Conservation (phyloP, 1,140 invertebrate species). For the Leptinotarsa undecemlineata region DNA sequence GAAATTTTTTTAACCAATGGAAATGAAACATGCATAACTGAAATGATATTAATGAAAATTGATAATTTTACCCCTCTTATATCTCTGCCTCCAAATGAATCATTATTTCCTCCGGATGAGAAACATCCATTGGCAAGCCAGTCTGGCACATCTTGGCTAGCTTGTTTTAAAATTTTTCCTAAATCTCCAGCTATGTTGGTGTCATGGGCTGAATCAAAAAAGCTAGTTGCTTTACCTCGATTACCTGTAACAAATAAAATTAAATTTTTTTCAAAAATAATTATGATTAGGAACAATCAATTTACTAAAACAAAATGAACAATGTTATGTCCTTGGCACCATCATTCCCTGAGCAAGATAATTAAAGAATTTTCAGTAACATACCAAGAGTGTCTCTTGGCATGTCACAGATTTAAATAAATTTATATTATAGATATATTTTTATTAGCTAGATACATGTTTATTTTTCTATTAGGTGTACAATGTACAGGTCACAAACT, state of each 20-base stretch:
- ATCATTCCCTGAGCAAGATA: too few relatives aligned
- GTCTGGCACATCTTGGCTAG: conserved; percentile 66
- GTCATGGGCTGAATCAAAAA: conserved; percentile 74
- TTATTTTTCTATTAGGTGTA: not conserved
- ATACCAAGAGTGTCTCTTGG: too few relatives aligned
- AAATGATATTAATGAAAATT: too few relatives aligned
- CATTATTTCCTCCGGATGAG: conserved; percentile 52
- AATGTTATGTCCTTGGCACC: too few relatives aligned
- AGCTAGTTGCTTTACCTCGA: conserved; percentile 84
- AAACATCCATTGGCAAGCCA: conserved; percentile 59
- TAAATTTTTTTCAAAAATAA: not conserved
- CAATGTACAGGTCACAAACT: not conserved
- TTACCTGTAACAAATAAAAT: conserved; percentile 58
- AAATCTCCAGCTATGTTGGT: conserved; percentile 64
- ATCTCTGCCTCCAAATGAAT: conserved; percentile 61
- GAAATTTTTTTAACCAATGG: too few relatives aligned
- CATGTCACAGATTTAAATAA: too few relatives aligned
- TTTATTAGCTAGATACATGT: too few relatives aligned
- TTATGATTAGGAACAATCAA: too few relatives aligned
- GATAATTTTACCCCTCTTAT: conserved; percentile 52
- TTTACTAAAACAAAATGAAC: too few relatives aligned
- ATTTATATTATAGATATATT: too few relatives aligned
- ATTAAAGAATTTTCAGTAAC: too few relatives aligned
- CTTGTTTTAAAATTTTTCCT: conserved; percentile 71
- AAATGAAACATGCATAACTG: too few relatives aligned